Base-by-base conservation (phyloP, 92 coral and sea anemone species). In the Plumapathes pennacea region DNA sequence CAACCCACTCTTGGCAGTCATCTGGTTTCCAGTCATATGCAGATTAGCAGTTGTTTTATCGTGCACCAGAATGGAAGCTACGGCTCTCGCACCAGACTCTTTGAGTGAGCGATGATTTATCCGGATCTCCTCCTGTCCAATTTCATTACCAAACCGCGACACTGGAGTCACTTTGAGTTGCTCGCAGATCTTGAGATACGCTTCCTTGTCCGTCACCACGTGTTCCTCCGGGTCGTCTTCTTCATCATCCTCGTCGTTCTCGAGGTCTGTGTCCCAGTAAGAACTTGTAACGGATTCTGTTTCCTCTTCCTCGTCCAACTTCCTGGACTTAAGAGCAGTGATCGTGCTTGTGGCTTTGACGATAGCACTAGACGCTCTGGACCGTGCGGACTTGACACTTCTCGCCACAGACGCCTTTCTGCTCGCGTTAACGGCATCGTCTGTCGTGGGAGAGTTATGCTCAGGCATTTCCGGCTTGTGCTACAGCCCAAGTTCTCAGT, bases 211-310 rank as follows among this genome's bases (percentile, higher is more conserved):
- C 12, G 45, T 13, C 9, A 41, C 38, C 24, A 32, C 22, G 4
- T 2, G 4, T 3, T 30, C 46, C n/a, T 33, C 57, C 5, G 39
- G 40, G 0, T 62, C 74, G 29, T 31, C 54, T 0, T 64, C 53
- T 8, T 43, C 51, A 39, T 54, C 67, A 29, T 72, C 75, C 6
- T 69, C 78, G 25, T 29, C 14, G 14, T 80, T 80, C 29, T 88
- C 90, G 9, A 83, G 65, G 67, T 88, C 96, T 4, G 96, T 88
- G 32, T 83, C 96, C 96, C 96, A 83, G 44, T 88, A 74, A 10
- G 96, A 88, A 23, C 86, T 83, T 1, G 90, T 60, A 10, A 83
- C 44, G 4, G 96, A 88, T 39, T 57, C 57, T 13, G 86, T 83
- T 42, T 83, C 96, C 13, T 83, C 90, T 33, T 67, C 51, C 42